Evolutionary conservation across 1,140 invertebrate species (phyloP).

Genomic region (Pectinophora gossypiella): DNA sequence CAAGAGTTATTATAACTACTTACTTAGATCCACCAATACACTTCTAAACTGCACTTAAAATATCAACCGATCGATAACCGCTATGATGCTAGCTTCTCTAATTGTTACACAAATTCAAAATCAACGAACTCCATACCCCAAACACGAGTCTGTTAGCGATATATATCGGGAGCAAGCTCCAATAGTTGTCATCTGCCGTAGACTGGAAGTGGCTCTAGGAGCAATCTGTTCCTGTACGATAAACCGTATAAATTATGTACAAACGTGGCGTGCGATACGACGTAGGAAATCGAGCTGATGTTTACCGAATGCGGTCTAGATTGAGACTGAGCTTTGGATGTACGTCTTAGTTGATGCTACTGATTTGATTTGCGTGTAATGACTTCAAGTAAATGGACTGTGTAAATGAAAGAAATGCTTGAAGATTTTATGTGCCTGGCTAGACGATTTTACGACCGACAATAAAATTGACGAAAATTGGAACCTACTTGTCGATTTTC

Average conservation of each 20-base stretch:
- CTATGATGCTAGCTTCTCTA: background rate
- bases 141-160: background rate
- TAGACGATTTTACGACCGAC: too few relatives aligned
- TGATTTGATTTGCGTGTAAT: too few relatives aligned
- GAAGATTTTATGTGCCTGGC: too few relatives aligned
- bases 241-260: constrained; percentile 5
- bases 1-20: too few relatives aligned
- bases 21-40: background rate
- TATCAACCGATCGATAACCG: background rate
- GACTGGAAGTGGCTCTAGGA: background rate
- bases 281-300: background rate
- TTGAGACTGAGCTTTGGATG: background rate
- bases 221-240: constrained; percentile 1
- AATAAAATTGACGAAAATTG: too few relatives aligned
- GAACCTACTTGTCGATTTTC: too few relatives aligned
- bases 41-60: background rate
- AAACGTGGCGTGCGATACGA: background rate
- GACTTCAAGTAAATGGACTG: too few relatives aligned
- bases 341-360: too few relatives aligned
- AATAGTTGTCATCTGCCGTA: background rate
- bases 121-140: background rate
- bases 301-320: background rate
- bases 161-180: background rate
- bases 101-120: background rate
- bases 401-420: too few relatives aligned